Percentiles rank a stretch among this genome's conserved stretches.
Conservation (phyloP, 92 coral and sea anemone genomes). For the Galaxea fascicularis region DNA sequence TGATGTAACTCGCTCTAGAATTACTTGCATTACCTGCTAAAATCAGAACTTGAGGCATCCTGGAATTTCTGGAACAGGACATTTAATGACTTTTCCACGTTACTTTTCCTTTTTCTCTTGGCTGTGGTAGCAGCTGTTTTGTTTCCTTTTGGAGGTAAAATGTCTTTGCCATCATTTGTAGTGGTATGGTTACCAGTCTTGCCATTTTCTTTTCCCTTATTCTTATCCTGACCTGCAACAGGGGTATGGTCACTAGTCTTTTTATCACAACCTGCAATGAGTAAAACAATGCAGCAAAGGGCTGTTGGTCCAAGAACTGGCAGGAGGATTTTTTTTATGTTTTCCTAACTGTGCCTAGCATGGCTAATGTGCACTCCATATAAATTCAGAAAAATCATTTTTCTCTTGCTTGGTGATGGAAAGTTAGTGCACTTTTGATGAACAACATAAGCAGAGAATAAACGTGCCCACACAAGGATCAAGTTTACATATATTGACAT, state of each 20-base stretch:
- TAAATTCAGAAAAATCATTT: too few species aligned
- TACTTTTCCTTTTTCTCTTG: conserved; percentile 45
- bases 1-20: background rate
- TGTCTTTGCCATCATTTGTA: background rate
- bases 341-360: too few species aligned
- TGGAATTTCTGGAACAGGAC: conserved; percentile 29
- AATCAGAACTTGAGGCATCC: conserved; percentile 33
- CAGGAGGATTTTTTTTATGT: too few species aligned
- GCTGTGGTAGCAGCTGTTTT: background rate
- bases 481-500: too few species aligned
- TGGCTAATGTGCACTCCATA: too few species aligned
- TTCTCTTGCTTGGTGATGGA: too few species aligned
- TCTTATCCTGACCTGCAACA: conserved; percentile 16
- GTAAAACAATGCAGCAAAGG: too few species aligned
- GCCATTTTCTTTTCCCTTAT: background rate
- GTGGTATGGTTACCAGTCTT: background rate
- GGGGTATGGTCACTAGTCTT: background rate
- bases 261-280: background rate
- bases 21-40: conserved; percentile 25
- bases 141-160: background rate
- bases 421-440: too few species aligned
- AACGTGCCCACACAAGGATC: too few species aligned
- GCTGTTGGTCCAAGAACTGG: too few species aligned
- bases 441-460: too few species aligned
- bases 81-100: conserved; percentile 36